Conservation (phyloP, 2,888 invertebrate species). For the Iselma pallidipennis region DNA sequence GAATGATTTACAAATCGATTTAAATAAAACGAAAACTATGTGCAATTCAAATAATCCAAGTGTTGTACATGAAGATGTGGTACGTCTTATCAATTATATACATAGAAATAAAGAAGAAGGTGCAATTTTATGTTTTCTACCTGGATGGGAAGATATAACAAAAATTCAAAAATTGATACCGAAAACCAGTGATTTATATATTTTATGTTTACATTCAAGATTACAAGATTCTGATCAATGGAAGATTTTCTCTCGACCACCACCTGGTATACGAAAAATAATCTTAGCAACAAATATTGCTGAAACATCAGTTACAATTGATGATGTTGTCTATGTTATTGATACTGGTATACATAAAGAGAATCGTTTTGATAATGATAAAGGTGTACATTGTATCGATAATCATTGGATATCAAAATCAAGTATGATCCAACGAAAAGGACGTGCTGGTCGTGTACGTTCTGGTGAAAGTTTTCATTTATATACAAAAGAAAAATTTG, state of each 20-base stretch:
- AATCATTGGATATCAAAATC: conserved; percentile 67
- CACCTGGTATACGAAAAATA: conserved; percentile 64
- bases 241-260: conserved; percentile 60
- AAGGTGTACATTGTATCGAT: conserved; percentile 58
- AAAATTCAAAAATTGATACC: conserved; percentile 55
- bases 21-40: conserved; percentile 51
- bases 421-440: conserved; percentile 66
- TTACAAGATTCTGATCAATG: conserved; percentile 63
- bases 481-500: conserved; percentile 59
- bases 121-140: conserved; percentile 74
- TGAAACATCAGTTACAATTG: conserved; percentile 74
- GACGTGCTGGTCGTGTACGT: conserved; percentile 69
- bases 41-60: conserved; percentile 51
- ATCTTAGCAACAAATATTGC: conserved; percentile 74
- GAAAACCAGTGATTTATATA: conserved; percentile 29
- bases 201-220: conserved; percentile 56
- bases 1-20: conserved; percentile 57
- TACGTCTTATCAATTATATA: conserved; percentile 61
- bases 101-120: conserved; percentile 63
- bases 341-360: conserved; percentile 68
- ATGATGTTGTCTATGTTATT: conserved; percentile 70
- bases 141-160: conserved; percentile 75
- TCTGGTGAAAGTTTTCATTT: conserved; percentile 65
- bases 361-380: conserved; percentile 59
- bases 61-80: conserved; percentile 60